These are phyloP conservation scores for Stomatorhinus ivindoensis DNA, from an alignment of 2,113 vertebrate genomes.

Conservation along the genomic window DNA sequence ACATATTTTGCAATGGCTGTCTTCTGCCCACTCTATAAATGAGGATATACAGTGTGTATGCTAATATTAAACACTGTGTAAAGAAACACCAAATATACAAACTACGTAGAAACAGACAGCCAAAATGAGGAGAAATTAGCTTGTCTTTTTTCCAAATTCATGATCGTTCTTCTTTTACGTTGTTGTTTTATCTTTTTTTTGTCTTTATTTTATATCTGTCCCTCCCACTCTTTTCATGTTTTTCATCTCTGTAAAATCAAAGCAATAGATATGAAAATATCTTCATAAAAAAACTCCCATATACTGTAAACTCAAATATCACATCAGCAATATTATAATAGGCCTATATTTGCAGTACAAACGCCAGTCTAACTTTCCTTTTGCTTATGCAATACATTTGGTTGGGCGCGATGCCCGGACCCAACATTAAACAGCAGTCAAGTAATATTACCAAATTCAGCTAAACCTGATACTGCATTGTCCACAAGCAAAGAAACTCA, in stretches of 20 bases:
- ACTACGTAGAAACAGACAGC: background rate
- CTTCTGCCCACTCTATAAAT: background rate
- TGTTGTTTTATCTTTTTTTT: background rate
- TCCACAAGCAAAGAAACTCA: background rate
- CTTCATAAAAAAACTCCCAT: background rate
- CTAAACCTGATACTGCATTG: background rate
- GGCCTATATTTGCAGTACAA: background rate
- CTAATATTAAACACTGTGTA: background rate
- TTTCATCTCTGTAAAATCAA: background rate
- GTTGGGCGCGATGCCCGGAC: background rate
- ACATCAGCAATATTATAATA: background rate
- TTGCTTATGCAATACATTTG: background rate
- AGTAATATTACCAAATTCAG: background rate
- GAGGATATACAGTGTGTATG: background rate
- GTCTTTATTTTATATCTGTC: background rate
- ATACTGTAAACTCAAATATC: background rate
- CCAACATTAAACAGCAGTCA: background rate
- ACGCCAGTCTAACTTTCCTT: background rate
- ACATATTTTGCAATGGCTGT: background rate
- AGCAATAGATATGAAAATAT: constrained; percentile 1
- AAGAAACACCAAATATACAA: background rate
- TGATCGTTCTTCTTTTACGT: background rate
- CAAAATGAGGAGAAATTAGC: background rate
- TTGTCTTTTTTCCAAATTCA: background rate
- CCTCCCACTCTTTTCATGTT: background rate